These are phyloP conservation scores for Drosophila pegasa DNA, from an alignment of 2,888 invertebrate species.

Conservation along the genomic window DNA sequence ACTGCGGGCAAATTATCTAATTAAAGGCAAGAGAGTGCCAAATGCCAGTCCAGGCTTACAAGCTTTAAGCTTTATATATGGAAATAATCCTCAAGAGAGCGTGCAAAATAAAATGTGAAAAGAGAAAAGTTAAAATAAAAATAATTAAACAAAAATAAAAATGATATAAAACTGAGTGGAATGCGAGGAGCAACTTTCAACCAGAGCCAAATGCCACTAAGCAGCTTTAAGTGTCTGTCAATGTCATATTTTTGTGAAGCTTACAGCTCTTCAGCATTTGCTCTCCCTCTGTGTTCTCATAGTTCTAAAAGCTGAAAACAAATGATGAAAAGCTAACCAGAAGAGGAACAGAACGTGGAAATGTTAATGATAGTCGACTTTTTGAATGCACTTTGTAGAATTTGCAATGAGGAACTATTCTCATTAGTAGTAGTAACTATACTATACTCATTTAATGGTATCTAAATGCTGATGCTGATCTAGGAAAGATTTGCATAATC, in stretches of 20 bases:
- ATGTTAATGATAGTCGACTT: background rate
- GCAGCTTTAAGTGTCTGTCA: slow-evolving; percentile 78
- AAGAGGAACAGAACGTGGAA: slow-evolving; percentile 1
- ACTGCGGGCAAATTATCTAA: slow-evolving; percentile 63
- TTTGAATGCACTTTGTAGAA: slow-evolving; percentile 8
- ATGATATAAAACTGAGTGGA: slow-evolving; percentile 15
- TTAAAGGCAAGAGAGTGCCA: slow-evolving; percentile 51
- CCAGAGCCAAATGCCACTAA: slow-evolving; percentile 58
- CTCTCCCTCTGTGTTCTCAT: slow-evolving; percentile 38
- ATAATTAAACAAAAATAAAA: slow-evolving; percentile 16
- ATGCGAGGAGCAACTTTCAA: slow-evolving; percentile 57
- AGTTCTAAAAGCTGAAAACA: slow-evolving; percentile 60
- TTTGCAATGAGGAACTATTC: no score
- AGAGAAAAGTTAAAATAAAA: background rate
- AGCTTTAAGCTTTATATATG: slow-evolving; percentile 43
- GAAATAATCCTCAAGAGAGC: slow-evolving; percentile 54
- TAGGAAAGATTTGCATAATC: no score
- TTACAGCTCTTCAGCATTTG: slow-evolving; percentile 61
- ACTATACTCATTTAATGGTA: no score
- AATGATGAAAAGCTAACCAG: slow-evolving; percentile 45
- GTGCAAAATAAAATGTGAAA: slow-evolving; percentile 8
- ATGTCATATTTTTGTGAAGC: slow-evolving; percentile 70
- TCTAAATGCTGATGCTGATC: no score
- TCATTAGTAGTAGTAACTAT: no score
- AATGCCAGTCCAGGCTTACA: slow-evolving; percentile 55